phyloP scores from a whole-genome alignment of 2,113 vertebrate species.

The Neotoma lepida region DNA sequence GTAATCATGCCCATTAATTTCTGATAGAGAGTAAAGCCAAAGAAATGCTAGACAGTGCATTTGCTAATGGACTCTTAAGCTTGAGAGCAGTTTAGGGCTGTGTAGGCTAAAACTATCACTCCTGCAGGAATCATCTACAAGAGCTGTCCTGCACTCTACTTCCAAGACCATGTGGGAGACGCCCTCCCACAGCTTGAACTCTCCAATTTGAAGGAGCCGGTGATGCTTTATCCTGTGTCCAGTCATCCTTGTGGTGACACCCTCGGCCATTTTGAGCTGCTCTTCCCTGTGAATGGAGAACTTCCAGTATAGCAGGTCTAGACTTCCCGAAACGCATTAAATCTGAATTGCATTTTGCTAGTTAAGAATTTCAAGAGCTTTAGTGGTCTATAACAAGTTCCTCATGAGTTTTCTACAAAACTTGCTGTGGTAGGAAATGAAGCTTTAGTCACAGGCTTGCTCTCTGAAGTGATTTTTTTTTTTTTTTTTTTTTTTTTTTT shows the following conservation, averaged over 20 bases:
- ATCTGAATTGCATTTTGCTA: not conserved
- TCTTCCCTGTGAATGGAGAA: not conserved
- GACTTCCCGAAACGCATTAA: not conserved
- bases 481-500: too few species aligned
- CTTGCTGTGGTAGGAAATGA: conserved; percentile 62
- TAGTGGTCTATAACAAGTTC: not conserved
- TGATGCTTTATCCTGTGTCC: not conserved
- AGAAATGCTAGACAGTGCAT: not conserved
- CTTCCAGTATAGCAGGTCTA: not conserved
- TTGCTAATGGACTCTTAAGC: not conserved
- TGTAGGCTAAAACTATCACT: not conserved
- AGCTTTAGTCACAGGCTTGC: conserved; percentile 72
- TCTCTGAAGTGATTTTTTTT: not conserved
- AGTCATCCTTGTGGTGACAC: not conserved
- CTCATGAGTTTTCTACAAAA: conserved; percentile 67
- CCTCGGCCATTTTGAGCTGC: not conserved
- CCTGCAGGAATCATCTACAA: not conserved
- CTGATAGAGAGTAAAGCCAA: not conserved
- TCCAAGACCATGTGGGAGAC: not conserved
- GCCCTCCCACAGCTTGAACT: not conserved
- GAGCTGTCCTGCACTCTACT: not conserved
- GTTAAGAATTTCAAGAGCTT: not conserved
- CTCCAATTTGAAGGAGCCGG: not conserved
- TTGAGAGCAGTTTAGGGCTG: not conserved
- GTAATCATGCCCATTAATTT: not conserved